A percentile compares a stretch with the other conserved stretches of the same genome.
Conservation (phyloP, 1,140 invertebrate species). For the Aradophagus sp. region DNA sequence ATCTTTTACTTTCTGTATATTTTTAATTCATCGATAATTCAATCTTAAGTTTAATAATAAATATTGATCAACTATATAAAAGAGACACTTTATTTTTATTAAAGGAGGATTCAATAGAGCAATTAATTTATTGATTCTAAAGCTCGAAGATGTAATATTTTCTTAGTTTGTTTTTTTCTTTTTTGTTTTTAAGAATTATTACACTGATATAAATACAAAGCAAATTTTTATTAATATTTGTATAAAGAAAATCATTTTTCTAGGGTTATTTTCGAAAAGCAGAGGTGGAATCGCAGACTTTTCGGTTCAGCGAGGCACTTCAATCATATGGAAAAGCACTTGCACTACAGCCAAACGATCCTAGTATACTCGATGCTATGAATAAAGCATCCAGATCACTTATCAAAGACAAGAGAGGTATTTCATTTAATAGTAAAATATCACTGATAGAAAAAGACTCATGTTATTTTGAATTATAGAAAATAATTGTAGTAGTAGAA, state of each 20-base stretch:
- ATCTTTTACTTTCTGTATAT: too few relatives aligned
- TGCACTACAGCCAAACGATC: constrained; percentile 81
- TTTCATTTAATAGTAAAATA: constrained; percentile 29
- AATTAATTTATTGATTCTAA: too few relatives aligned
- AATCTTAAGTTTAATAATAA: too few relatives aligned
- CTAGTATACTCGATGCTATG: constrained; percentile 79
- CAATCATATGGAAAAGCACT: constrained; percentile 82
- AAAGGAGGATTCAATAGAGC: too few relatives aligned
- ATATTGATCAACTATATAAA: too few relatives aligned
- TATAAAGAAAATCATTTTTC: too few relatives aligned
- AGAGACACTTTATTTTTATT: too few relatives aligned
- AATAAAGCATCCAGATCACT: constrained; percentile 78
- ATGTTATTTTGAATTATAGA: too few relatives aligned
- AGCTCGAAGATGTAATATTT: too few relatives aligned
- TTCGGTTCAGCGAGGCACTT: constrained; percentile 81
- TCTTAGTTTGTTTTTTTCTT: background rate
- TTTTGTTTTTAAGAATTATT: constrained; percentile 1
- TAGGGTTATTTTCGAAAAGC: constrained; percentile 87
- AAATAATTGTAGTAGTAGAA: too few relatives aligned
- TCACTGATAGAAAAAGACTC: constrained; percentile 1
- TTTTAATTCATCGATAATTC: too few relatives aligned
- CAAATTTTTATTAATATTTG: constrained; percentile 14
- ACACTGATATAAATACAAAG: background rate
- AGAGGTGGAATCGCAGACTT: constrained; percentile 84
- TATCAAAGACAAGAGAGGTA: constrained; percentile 76